Percentiles rank a stretch among this genome's conserved stretches.
Evolutionary conservation across 2,888 invertebrate genomes (phyloP).

Genomic region (Poecilobothrus nobilitatus): DNA sequence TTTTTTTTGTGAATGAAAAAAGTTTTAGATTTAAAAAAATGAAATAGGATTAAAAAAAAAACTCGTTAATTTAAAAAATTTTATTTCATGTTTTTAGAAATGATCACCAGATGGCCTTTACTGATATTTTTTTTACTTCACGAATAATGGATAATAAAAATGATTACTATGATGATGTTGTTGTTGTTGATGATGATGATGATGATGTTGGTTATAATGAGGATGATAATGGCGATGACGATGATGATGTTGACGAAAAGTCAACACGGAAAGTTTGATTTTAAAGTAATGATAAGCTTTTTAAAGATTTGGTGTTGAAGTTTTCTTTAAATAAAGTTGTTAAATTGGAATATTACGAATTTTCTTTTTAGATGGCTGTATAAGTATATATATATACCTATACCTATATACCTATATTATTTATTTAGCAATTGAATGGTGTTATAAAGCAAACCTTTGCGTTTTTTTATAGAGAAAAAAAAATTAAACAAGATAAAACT

Average conservation of each 20-base stretch:
- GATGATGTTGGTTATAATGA: background rate
- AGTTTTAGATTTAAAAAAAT: background rate
- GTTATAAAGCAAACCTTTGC: no score
- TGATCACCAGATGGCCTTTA: slow-evolving; percentile 4
- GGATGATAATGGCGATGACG: background rate
- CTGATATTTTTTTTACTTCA: background rate
- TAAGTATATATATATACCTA: no score
- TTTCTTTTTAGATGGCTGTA: no score
- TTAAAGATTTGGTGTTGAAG: background rate
- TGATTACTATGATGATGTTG: background rate
- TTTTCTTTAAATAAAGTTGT: background rate
- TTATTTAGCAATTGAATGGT: no score
- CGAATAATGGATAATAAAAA: no score
- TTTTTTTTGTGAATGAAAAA: background rate
- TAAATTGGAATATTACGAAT: background rate
- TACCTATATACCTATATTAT: no score
- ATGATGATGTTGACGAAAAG: background rate
- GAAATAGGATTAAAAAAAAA: background rate
- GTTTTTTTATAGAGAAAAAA: no score
- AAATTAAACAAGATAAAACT: no score
- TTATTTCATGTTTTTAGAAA: background rate
- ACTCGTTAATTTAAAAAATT: background rate
- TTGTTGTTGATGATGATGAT: no score
- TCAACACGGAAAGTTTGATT: background rate
- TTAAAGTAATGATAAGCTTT: background rate